Evolutionary conservation across 2,797 vertebrate species (phyloP), one percentile per base, ranked within the genome.

Genomic region (Cynopterus sphinx): DNA sequence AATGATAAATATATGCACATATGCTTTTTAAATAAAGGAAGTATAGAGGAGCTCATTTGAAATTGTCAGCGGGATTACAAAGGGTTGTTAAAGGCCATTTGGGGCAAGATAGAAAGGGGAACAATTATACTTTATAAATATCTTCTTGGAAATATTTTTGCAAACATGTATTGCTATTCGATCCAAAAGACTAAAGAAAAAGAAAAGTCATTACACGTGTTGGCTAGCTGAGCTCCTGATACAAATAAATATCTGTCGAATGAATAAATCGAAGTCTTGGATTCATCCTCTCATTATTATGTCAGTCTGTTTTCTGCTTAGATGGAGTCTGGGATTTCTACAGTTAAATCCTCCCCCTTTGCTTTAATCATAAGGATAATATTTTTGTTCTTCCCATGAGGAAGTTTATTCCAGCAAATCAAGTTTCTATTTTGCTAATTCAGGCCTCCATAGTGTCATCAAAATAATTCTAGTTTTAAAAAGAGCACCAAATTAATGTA

Each of bases 151-250:
- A 91, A 89, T 92, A 6, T 71, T 79, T 94, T 65, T 53, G 15
- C 4, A 75, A 57, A 31, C 16, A 33, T 41, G 17, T n/a, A 73
- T 65, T 84, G 21, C 2, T 55, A 11, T 94, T 87, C 67, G 6
- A 84, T 65, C 28, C 19, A 87, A 92, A 96, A 87, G n/a, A 68
- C 17, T 31, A 63, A 82, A 86, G 49, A 73, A 57, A 81, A 97
- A 46, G 46, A 73, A 91, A 11, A 10, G 10, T 22, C 26, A 24
- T 53, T 61, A 31, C 5, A 39, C 22, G 15, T 57, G n/a, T 55
- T 51, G 26, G 26, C 19, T 22, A n/a, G 5, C 31, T 2, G 2
- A 83, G 53, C 55, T 91, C 59, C 63, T 46, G 53, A 68, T 39
- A 51, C 51, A 88, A 94, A 46, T 84, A 49, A 93, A 74, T 33